Base-by-base conservation (phyloP, 2,797 vertebrate genomes). In the Notoglanidium macrostoma region DNA sequence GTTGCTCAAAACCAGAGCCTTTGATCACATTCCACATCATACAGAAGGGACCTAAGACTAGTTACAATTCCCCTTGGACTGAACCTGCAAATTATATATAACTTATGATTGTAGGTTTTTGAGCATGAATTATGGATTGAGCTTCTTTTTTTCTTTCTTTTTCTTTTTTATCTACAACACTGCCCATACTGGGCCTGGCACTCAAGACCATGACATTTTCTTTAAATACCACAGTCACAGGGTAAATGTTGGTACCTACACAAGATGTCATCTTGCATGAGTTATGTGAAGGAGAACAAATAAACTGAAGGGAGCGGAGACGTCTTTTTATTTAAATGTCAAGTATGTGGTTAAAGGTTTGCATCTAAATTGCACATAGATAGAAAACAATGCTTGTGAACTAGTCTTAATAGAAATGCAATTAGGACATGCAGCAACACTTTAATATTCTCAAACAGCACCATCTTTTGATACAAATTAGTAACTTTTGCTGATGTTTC, bases 401-500 rank as follows among this genome's bases (percentile, higher is more conserved):
- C 23, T 8, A n/a, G 2, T 1, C 26, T 44, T 14, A n/a, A 79
- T 57, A 79, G 32, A 59, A 63, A 46, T 63, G 26, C 26, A 74
- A 73, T 59, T 74, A 57, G 54, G 49, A 40, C 49, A 44, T 29
- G 11, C 19, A 23, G 44, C 55, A 15, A 70, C 8, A 83, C 59
- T 84, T 73, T n/a, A 57, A 73, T 26, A 84, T 73, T 54, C 32
- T 59, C 68, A 84, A 84, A 84, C 35, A 84, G 68, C 68, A 84
- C 54, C 68, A 73, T n/a, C 68, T 59, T 84, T 84, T 59, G 68
- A 59, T 84, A 59, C 55, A 54, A 1, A 1, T 1, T 35, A 54
- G 46, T 12, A 83, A 54, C 11, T 54, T 83, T 51, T 51, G 3
- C 81, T 67, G 51, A 29, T 11, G 15, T 65, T 15, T 49, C 26